Conservation (phyloP, 1,140 invertebrate species). For the Scaptomyza graminum region DNA sequence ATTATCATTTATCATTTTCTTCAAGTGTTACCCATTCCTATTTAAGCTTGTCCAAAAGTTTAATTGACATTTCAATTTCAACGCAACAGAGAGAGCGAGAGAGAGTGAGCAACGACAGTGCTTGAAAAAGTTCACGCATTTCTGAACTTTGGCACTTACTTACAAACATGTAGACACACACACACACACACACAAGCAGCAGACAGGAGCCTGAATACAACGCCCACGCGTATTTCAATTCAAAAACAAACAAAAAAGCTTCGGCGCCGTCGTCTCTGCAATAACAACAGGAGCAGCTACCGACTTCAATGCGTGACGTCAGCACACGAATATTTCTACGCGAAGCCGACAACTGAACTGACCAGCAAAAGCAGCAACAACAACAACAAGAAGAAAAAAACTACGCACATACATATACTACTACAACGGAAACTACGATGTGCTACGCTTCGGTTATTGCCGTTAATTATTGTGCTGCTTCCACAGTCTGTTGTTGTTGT, state of each 20-base stretch:
- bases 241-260: conserved; percentile 60
- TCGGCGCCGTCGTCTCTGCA: conserved; percentile 55
- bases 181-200: conserved; percentile 16
- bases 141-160: conserved; percentile 48
- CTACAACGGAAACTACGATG: conserved; percentile 73
- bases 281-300: conserved; percentile 18
- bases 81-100: conserved; percentile 25
- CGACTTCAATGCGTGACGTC: conserved; percentile 62
- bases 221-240: conserved; percentile 68
- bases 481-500: conserved; percentile 33
- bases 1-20: no score
- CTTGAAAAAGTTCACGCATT: conserved; percentile 62
- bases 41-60: conserved; percentile 17
- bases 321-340: conserved; percentile 60
- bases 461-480: conserved; percentile 70
- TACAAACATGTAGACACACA: conserved; percentile 27
- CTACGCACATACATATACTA: conserved; percentile 51
- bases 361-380: conserved; percentile 41
- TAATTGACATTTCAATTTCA: conserved; percentile 47
- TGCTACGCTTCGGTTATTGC: conserved; percentile 78
- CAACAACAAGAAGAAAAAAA: not conserved
- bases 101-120: conserved; percentile 6
- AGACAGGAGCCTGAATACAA: conserved; percentile 47
- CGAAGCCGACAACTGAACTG: conserved; percentile 65
- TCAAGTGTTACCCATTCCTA: not conserved